These are phyloP conservation scores for Phaethon lepturus DNA, from an alignment of 2,113 vertebrate species.

Conservation along the genomic window DNA sequence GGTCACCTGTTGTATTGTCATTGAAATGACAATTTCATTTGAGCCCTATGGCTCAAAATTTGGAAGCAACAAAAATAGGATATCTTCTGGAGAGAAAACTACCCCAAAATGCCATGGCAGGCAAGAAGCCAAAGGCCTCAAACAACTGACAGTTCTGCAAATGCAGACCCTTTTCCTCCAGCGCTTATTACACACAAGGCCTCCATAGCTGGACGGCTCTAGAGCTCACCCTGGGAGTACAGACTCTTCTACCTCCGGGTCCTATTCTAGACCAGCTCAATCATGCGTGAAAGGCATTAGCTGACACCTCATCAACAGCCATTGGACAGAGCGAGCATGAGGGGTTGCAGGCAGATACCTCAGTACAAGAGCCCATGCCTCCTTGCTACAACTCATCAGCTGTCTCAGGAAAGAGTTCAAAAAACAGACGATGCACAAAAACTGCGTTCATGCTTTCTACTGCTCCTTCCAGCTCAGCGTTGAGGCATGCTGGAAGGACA, in stretches of 20 bases:
- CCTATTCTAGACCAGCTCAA: not conserved
- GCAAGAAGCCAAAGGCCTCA: not conserved
- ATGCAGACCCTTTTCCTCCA: not conserved
- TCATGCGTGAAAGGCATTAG: not conserved
- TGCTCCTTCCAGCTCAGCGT: conserved; percentile 40
- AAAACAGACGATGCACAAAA: not conserved
- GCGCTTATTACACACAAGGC: not conserved
- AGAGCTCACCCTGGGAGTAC: not conserved
- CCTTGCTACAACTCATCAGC: not conserved
- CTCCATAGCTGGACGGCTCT: not conserved
- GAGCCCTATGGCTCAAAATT: conserved; percentile 9
- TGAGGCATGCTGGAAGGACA: conserved; percentile 32
- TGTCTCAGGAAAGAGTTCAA: not conserved
- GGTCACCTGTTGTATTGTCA: not conserved
- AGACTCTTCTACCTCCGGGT: not conserved
- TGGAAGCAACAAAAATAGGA: not conserved
- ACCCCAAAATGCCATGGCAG: not conserved
- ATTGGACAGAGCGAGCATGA: not conserved
- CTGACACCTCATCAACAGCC: not conserved
- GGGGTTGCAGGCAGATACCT: not conserved
- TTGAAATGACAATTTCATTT: not conserved
- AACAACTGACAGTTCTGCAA: not conserved
- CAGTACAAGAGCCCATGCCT: not conserved
- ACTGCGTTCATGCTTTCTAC: not conserved
- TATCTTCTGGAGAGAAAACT: conserved; percentile 21